Conservation (phyloP, 2,797 vertebrate species). For the Pseudotriccus pelzelni region DNA sequence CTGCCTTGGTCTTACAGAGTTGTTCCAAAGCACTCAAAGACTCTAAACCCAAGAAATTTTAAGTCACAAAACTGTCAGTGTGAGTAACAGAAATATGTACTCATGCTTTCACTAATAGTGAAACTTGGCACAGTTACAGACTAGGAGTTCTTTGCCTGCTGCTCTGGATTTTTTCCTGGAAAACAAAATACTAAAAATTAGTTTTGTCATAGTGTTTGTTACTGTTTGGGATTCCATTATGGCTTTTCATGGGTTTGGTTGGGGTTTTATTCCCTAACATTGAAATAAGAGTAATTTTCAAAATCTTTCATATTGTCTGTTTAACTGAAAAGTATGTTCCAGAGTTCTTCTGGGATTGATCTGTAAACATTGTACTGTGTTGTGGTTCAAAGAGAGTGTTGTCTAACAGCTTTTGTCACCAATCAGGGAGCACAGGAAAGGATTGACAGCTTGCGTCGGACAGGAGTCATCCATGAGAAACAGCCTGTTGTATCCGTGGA, state of each 20-base stretch:
- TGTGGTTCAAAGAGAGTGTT: not conserved
- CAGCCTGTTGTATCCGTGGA: constrained; percentile 93
- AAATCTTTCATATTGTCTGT: not conserved
- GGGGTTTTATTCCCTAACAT: accelerated
- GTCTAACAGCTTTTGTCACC: not conserved
- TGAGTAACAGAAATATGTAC: not conserved
- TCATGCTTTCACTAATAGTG: not conserved
- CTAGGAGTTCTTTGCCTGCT: not conserved
- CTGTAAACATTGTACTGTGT: not conserved
- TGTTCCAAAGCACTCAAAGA: not conserved
- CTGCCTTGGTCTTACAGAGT: not conserved
- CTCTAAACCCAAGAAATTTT: not conserved
- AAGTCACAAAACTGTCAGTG: not conserved
- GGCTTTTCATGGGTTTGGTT: not conserved
- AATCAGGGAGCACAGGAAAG: constrained; percentile 93
- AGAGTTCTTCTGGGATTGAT: not conserved
- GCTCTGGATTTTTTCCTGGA: not conserved
- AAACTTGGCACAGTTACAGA: not conserved
- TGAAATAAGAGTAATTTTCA: not conserved
- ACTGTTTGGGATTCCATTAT: not conserved
- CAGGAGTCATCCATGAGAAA: constrained; percentile 91
- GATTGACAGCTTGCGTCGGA: constrained; percentile 88
- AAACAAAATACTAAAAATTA: not conserved
- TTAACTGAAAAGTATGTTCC: not conserved
- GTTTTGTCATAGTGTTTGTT: not conserved